phyloP scores from a whole-genome alignment of 2,797 vertebrate species.

The Columba guinea region DNA sequence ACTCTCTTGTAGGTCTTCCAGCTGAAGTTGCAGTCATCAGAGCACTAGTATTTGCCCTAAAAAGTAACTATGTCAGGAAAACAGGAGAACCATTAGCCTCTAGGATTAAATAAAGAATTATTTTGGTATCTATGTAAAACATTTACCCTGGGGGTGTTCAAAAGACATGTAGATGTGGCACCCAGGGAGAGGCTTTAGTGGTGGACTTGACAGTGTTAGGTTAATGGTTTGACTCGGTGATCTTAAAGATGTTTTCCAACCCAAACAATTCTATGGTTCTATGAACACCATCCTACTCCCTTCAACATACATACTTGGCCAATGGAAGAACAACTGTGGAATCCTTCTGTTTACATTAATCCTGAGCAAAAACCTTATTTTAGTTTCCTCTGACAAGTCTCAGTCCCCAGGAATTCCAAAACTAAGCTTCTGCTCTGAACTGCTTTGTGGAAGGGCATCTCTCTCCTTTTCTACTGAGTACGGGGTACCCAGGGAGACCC shows the following conservation, averaged over 20 bases:
- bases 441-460: background rate
- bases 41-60: background rate
- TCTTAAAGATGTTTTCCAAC: no score
- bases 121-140: background rate
- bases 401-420: background rate
- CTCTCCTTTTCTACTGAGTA: background rate
- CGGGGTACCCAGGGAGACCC: fast-evolving
- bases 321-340: background rate
- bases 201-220: no score
- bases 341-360: background rate
- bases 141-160: no score
- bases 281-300: no score
- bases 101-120: background rate
- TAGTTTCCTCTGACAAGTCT: background rate
- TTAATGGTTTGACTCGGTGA: no score
- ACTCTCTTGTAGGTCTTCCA: background rate
- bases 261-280: no score
- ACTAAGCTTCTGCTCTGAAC: background rate
- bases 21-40: background rate
- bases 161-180: no score
- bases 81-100: background rate
- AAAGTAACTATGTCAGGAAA: background rate
- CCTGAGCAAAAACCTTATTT: background rate
- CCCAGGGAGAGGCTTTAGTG: no score
- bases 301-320: background rate